Percentiles rank a stretch among this genome's conserved stretches.
Evolutionary conservation across 2,113 vertebrate genomes (phyloP).

Genomic region (Leptocoma aspasia): DNA sequence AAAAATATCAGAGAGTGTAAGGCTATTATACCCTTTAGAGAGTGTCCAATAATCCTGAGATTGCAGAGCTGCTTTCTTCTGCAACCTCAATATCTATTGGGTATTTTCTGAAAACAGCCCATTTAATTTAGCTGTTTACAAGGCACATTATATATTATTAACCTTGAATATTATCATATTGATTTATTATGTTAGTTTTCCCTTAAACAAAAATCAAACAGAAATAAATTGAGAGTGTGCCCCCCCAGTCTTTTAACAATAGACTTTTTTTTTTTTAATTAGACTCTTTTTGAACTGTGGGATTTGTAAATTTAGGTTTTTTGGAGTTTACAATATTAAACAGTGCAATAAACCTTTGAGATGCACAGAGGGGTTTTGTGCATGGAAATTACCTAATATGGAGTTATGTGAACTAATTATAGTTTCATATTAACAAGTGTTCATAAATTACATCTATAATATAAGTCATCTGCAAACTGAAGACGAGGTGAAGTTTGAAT

Average conservation of each 20-base stretch:
- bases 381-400: not conserved
- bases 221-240: not conserved
- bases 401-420: not conserved
- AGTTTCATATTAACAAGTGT: not conserved
- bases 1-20: not conserved
- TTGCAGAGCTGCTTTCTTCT: not conserved
- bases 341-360: not conserved
- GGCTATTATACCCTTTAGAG: not conserved
- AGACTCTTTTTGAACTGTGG: not conserved
- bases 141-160: not conserved
- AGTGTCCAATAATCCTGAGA: not conserved
- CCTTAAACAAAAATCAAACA: not conserved
- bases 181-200: not conserved
- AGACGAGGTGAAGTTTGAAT: not conserved
- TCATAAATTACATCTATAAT: not conserved
- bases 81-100: not conserved
- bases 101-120: not conserved
- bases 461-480: not conserved
- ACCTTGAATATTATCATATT: not conserved
- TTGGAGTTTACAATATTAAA: not conserved
- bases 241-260: not conserved
- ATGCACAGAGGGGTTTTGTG: not conserved
- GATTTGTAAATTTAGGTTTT: not conserved
- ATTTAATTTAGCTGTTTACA: not conserved
- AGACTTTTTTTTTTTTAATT: not conserved